Percentiles rank a stretch among this genome's conserved stretches.
phyloP scores from a whole-genome alignment of 2,888 invertebrate genomes.

The Watsonalla binaria region DNA sequence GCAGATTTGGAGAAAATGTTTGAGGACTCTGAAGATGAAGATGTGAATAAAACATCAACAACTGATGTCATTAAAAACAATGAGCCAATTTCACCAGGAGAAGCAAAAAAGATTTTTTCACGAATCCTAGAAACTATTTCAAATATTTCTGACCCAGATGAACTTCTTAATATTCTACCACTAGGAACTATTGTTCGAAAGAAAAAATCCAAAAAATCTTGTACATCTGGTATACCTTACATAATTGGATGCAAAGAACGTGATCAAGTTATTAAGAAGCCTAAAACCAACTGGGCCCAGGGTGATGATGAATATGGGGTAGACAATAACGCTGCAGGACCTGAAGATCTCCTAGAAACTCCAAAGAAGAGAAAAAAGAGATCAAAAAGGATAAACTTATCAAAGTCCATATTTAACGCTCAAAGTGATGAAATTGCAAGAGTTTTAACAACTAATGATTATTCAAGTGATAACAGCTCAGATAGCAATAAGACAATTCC shows the following conservation, averaged over 20 bases:
- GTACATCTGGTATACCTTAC: conserved; percentile 23
- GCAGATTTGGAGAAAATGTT: conserved; percentile 37
- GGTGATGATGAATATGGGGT: conserved; percentile 29
- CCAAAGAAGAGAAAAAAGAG: conserved; percentile 16
- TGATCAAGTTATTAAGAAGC: conserved; percentile 15
- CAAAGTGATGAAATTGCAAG: conserved; percentile 29
- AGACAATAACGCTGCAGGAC: background rate
- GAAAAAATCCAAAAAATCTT: conserved; percentile 28
- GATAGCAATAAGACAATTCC: conserved; percentile 32
- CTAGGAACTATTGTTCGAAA: conserved; percentile 23
- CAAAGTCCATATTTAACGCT: conserved; percentile 38
- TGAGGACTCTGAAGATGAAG: conserved; percentile 30
- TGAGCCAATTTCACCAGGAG: conserved; percentile 13
- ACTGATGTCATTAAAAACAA: background rate
- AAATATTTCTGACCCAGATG: conserved; percentile 11
- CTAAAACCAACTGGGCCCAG: conserved; percentile 21
- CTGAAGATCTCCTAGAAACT: conserved; percentile 14
- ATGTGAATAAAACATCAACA: conserved; percentile 1
- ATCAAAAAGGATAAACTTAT: conserved; percentile 15
- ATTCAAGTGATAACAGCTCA: conserved; percentile 21
- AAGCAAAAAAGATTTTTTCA: conserved; percentile 16
- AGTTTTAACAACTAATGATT: conserved; percentile 14
- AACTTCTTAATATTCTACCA: conserved; percentile 11
- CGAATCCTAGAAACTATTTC: conserved; percentile 16
- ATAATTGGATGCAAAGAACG: conserved; percentile 36